A percentile compares a stretch with the other conserved stretches of the same genome.
Evolutionary conservation across 92 coral and sea anemone genomes (phyloP).

Genomic region (Pocillopora meandrina): DNA sequence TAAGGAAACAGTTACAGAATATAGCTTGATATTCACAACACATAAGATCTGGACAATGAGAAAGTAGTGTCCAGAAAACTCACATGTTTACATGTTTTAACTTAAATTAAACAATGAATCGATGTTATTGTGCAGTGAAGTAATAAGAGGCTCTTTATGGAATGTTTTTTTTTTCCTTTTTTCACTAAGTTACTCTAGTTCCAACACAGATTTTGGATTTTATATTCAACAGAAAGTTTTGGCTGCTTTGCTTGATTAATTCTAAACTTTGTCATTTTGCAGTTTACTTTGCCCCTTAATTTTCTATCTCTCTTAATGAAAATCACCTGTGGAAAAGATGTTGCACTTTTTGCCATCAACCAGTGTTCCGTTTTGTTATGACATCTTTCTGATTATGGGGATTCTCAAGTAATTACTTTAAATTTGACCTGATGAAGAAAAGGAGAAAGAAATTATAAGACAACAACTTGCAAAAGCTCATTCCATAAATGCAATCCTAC

Average conservation of each 20-base stretch:
- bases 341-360: conserved; percentile 49
- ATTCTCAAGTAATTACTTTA: neutral
- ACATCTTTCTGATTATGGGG: conserved; percentile 5
- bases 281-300: too few relatives aligned
- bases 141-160: neutral
- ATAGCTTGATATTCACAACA: neutral
- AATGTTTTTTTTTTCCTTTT: neutral
- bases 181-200: neutral
- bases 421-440: conserved; percentile 1
- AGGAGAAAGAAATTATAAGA: neutral
- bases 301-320: too few relatives aligned
- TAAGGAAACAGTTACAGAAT: neutral
- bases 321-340: conserved; percentile 31
- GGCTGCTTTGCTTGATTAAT: too few relatives aligned
- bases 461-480: neutral
- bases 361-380: conserved; percentile 18
- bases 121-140: neutral
- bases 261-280: too few relatives aligned
- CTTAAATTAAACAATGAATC: too few relatives aligned
- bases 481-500: neutral
- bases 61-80: too few relatives aligned
- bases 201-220: neutral
- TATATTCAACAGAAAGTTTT: neutral
- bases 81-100: too few relatives aligned
- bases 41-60: neutral